A percentile compares a stretch with the other conserved stretches of the same genome.
These are phyloP conservation scores for Eolophus roseicapilla DNA, from an alignment of 2,113 vertebrate species.

Conservation along the genomic window DNA sequence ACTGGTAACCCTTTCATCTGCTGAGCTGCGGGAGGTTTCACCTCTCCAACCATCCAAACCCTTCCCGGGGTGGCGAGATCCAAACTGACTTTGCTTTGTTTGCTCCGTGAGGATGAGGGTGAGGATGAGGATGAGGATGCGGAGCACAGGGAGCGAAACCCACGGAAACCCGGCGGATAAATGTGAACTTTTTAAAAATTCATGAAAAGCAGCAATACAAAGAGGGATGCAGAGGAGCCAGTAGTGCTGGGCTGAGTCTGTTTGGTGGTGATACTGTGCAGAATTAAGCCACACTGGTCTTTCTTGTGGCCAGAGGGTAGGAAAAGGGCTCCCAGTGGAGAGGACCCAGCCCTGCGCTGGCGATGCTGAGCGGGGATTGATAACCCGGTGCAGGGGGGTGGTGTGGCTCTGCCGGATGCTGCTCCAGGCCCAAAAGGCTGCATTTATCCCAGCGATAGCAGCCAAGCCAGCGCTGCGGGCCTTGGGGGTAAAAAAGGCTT, in stretches of 20 bases:
- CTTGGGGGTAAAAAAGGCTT: constrained; percentile 65
- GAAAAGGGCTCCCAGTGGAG: constrained; percentile 65
- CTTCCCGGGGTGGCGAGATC: not conserved
- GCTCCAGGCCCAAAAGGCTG: constrained; percentile 58
- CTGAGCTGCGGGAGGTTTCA: not conserved
- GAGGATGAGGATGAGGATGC: not conserved
- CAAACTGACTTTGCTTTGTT: not conserved
- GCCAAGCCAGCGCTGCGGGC: constrained; percentile 45
- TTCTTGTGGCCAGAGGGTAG: constrained; percentile 65
- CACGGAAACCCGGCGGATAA: not conserved
- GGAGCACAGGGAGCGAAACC: not conserved
- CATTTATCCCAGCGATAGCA: constrained; percentile 71
- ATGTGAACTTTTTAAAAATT: constrained; percentile 44
- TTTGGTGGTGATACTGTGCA: constrained; percentile 70
- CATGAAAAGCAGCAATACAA: constrained; percentile 20
- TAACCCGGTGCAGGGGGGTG: constrained; percentile 45
- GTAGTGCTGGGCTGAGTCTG: constrained; percentile 48
- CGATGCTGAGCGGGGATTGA: constrained; percentile 63
- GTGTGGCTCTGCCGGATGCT: not conserved
- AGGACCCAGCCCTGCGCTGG: constrained; percentile 21
- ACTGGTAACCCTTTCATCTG: not conserved
- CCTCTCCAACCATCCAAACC: not conserved
- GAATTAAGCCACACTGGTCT: constrained; percentile 63
- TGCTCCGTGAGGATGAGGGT: not conserved
- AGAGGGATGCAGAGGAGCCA: constrained; percentile 36